Base-by-base conservation (phyloP, 2,113 vertebrate genomes). In the Mellivora capensis region DNA sequence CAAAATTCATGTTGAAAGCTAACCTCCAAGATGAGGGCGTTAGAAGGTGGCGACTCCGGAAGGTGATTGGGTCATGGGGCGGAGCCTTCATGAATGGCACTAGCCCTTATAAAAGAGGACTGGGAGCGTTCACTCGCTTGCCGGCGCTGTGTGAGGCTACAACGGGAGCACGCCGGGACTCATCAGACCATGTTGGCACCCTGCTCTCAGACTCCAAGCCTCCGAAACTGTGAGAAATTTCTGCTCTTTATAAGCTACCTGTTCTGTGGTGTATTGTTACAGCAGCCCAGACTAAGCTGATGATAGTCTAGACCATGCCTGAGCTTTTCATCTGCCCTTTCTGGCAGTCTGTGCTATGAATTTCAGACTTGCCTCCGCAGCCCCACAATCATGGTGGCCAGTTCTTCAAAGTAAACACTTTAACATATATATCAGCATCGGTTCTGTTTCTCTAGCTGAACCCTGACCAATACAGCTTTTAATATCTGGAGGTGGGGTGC, bases 101-200 rank as follows among this genome's bases (percentile, higher is more conserved):
- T 74, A 64, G 27, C 20, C 9, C 39, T 6, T 47, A 82, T n/a
- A 47, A 88, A 93, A 62, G 57, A 64, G 20, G 10, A 2, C 11
- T 17, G 1, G 39, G 47, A 37, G 47, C 1, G 0, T 3, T 0
- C 37, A 9, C 64, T 37, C 0, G 1, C 59, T 31, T 5, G 0
- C 3, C 20, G 14, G 20, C 2, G 3, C 31, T 3, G 1, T 93
- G 31, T 29, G 6, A 84, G 20, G 1, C 1, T 27, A 4, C 13
- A 37, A 4, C 0, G 0, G 27, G 10, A 34, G n/a, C n/a, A 1
- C 13, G 18, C 27, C n/a, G 2, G 2, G 4, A 42, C 49, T 27
- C 39, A 2, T 37, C 12, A 76, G 39, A 39, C 18, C 25, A 0
- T 39, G 9, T 39, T 67, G n/a, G 12, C 27, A 47, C 3, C 2